Base-by-base conservation (phyloP, 2,797 vertebrate genomes). In the Buceros bicornis region DNA sequence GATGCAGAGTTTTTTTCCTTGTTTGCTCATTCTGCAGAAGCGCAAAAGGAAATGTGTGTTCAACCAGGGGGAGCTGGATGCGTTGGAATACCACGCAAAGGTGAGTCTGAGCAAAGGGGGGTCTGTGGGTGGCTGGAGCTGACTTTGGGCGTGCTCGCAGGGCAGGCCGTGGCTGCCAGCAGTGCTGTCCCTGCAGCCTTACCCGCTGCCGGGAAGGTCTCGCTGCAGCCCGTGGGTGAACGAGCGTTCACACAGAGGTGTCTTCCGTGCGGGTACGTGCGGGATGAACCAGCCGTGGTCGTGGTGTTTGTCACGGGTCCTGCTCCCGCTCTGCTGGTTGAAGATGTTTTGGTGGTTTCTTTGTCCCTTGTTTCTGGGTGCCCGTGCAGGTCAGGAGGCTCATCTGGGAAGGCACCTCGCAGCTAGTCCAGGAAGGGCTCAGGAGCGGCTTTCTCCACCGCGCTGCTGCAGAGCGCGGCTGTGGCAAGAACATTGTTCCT, bases 61-160 rank as follows among this genome's bases (percentile, higher is more conserved):
- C 83, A 99, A 99, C 97, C 98, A 99, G 95, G 99, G 99, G 11
- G 99, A 99, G 96, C 79, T 98, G 35, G 99, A 99, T 96, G 98
- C 98, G 24, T 97, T 98, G 93, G 97, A 98, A 65, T 99, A 99
- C 82, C 99, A 99, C 88, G 97, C 97, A 82, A 99, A 98, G 98
- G 99, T 99, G 94, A 73, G 77, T 64, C 13, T 81, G 76, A 97
- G 84, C 35, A 69, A 67, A 48, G 2, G 3, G 54, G 0, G 57
- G 2, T 76, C 82, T 58, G 21, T 6, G 45, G 48, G 21, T 62
- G 26, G 4, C 0, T 13, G 17, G 10, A 7, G 16, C 35, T 89
- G 29, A 16, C 31, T 70, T 51, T 12, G 48, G 11, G 7, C 0
- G 0, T 13, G 10, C 67, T 11, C 1, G 1, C 16, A 67, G 19